Percentiles rank a stretch among this genome's conserved stretches.
These are phyloP conservation scores for Fundulus diaphanus DNA, from an alignment of 2,797 vertebrate species.

Conservation along the genomic window DNA sequence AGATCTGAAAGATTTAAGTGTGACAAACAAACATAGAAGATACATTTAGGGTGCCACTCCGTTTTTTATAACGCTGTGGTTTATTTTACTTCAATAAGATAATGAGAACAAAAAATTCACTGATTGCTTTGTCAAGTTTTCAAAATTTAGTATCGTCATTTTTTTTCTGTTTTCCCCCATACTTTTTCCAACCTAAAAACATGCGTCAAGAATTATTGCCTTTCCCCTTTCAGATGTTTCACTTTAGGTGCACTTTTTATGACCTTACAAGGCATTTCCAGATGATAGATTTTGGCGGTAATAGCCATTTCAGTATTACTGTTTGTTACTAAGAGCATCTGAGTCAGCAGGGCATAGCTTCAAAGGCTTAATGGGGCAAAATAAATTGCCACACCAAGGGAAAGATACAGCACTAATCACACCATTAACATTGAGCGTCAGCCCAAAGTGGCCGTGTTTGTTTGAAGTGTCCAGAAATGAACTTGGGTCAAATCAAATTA, in stretches of 20 bases:
- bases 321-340: conserved; percentile 80
- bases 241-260: conserved; percentile 54
- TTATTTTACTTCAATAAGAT: neutral
- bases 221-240: conserved; percentile 60
- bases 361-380: conserved; percentile 77
- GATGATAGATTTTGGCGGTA: conserved; percentile 74
- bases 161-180: neutral
- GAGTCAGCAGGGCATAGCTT: conserved; percentile 79
- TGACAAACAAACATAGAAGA: neutral
- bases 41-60: no score
- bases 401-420: conserved; percentile 76
- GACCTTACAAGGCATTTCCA: conserved; percentile 69
- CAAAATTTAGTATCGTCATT: neutral
- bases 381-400: conserved; percentile 76
- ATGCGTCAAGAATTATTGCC: conserved; percentile 56
- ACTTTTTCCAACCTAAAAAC: conserved; percentile 28
- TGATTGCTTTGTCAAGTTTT: neutral
- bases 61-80: neutral
- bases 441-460: conserved; percentile 73
- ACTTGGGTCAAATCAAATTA: conserved; percentile 72
- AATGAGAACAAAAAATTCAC: neutral
- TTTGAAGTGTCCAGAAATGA: conserved; percentile 70
- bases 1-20: no score
- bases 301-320: conserved; percentile 79
- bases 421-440: conserved; percentile 78